These are phyloP conservation scores for Trachelus stipa DNA, from an alignment of 2,888 invertebrate species.

Conservation along the genomic window DNA sequence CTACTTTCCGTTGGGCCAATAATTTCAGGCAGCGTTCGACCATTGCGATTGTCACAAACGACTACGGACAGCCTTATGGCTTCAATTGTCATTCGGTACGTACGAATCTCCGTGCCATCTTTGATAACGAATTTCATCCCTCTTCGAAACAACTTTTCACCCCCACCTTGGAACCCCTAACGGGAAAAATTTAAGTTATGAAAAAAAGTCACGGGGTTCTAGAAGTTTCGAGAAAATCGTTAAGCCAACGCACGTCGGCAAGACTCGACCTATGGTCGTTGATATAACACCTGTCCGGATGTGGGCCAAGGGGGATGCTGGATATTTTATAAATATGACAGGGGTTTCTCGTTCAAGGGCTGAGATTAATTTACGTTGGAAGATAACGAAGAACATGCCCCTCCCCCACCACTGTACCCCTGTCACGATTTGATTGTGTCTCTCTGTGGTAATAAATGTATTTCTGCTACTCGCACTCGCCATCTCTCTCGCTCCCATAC, in stretches of 20 bases:
- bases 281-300: not conserved
- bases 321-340: conserved; percentile 55
- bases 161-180: not conserved
- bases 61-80: not conserved
- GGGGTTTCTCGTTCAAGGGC: conserved; percentile 27
- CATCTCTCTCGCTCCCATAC: conserved; percentile 16
- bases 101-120: not conserved
- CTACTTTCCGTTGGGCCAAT: not conserved
- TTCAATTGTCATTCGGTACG: not conserved
- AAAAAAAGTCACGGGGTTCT: too few species aligned
- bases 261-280: not conserved
- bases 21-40: not conserved
- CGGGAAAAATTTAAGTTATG: not conserved
- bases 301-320: conserved; percentile 11
- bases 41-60: not conserved
- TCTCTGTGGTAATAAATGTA: conserved; percentile 57
- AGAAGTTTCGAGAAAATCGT: not conserved
- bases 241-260: not conserved
- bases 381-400: conserved; percentile 61
- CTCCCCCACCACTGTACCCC: conserved; percentile 33
- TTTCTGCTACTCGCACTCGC: conserved; percentile 41
- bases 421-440: conserved; percentile 61
- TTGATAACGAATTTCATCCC: not conserved
- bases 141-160: not conserved
- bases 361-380: conserved; percentile 63